phyloP scores from a whole-genome alignment of 2,113 vertebrate species.

The Dasyurus viverrinus region DNA sequence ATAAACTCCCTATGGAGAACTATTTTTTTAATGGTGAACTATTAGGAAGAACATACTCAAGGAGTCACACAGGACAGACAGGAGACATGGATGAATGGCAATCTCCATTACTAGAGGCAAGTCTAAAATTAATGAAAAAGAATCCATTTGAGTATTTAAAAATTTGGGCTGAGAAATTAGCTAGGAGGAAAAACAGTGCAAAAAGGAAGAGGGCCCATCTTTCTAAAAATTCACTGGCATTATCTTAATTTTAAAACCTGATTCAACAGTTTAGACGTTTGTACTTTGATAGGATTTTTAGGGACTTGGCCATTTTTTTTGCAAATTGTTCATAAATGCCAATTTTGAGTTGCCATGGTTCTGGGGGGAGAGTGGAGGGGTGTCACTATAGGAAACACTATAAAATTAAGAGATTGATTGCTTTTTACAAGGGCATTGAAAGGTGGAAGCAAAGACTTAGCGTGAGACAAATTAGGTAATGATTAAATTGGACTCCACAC shows the following conservation, averaged over 20 bases:
- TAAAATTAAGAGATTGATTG: conserved; percentile 14
- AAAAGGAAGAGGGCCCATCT: background rate
- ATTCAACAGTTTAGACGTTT: background rate
- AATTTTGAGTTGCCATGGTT: background rate
- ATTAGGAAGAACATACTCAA: background rate
- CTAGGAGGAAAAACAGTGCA: background rate
- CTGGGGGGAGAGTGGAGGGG: background rate
- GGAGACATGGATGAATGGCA: background rate
- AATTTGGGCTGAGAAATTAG: background rate
- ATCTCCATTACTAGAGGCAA: background rate
- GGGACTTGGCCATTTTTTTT: conserved; percentile 23
- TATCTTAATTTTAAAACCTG: conserved; percentile 12
- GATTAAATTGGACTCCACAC: conserved; percentile 19
- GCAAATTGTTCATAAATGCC: background rate
- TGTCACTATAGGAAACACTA: conserved; percentile 12
- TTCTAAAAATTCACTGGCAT: background rate
- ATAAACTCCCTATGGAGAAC: background rate
- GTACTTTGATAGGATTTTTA: background rate
- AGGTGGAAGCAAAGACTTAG: conserved; percentile 37
- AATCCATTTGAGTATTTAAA: background rate
- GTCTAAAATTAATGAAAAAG: background rate
- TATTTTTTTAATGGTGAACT: background rate
- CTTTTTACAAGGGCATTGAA: conserved; percentile 20
- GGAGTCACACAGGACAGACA: background rate
- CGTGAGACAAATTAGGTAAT: conserved; percentile 34